Base-by-base conservation (phyloP, 2,888 invertebrate species). In the Stenichneumon culpator region DNA sequence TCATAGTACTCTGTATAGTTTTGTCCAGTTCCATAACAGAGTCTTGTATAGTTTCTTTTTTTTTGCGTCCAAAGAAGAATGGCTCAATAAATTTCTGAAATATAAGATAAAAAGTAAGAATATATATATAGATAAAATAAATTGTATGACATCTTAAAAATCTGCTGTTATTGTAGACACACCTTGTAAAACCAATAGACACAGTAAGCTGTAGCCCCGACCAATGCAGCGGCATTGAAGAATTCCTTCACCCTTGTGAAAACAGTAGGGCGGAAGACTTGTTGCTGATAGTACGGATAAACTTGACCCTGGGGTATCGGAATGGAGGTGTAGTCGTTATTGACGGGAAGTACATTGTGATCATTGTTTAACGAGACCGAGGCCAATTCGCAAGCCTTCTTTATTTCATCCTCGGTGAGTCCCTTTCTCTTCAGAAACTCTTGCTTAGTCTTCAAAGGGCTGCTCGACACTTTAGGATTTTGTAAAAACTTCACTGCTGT, bases 401-500 rank as follows among this genome's bases (percentile, higher is more conserved):
- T 95, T 87, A 98, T 97, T 94, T 98, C 98, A 0, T 95, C 94
- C 70, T 97, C 96, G 0, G 97, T 96, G 0, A 98, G 94, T 67
- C 98, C 98, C 94, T 98, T 97, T 90, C 96, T 95, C 87, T 96
- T 95, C 1, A 98, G 95, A 94, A 98, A 98, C 86, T 96, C 95
- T 92, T 97, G 97, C 91, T 97, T 98, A 93, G 97, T 97, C 80
- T 96, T 95, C 77, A 97, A 92, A 0, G 98, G 96, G 89, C 97
- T 97, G 88, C 96, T 95, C 74, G 96, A 95, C 2, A 98, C 97
- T 93, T 97, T 97, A n/a, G 97, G 97, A 94, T 98, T 98, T 93
- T 97, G 96, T 74, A 98, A 94, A 94, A 98, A 98, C 91, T 97
- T 97, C 3, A 98, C 96, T 5, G 98, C 98, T 16, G 98, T 98